These are phyloP conservation scores for Heliothis subflexa DNA, from an alignment of 1,140 invertebrate species.

Conservation along the genomic window DNA sequence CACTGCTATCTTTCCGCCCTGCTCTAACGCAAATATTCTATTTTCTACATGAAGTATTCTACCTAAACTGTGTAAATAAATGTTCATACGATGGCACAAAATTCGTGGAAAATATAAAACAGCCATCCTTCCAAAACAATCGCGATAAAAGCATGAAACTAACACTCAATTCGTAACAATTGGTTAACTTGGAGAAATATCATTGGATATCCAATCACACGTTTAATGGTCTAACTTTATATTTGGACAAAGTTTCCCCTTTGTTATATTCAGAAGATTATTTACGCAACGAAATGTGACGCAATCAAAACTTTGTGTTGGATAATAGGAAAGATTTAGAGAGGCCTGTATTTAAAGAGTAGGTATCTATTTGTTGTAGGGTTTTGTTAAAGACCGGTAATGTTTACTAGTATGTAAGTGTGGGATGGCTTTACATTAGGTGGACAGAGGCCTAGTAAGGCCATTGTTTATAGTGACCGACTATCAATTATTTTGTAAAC, in stretches of 20 bases:
- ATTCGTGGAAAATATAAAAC: background rate
- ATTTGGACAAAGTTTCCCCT: conserved; percentile 35
- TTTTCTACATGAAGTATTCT: no score
- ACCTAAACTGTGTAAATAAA: no score
- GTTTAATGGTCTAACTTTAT: conserved; percentile 45
- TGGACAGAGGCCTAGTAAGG: background rate
- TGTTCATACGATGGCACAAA: background rate
- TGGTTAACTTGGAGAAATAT: conserved; percentile 38
- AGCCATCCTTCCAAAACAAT: conserved; percentile 10
- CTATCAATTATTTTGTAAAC: conserved; percentile 12
- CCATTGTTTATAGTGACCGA: background rate
- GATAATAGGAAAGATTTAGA: conserved; percentile 37
- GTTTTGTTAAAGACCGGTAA: background rate
- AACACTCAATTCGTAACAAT: conserved; percentile 34
- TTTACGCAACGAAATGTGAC: conserved; percentile 44
- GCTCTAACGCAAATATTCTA: no score
- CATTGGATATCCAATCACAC: conserved; percentile 46
- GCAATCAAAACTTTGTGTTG: conserved; percentile 39
- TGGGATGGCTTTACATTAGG: conserved; percentile 1
- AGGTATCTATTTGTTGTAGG: conserved; percentile 7
- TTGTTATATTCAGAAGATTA: conserved; percentile 44
- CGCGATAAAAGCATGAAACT: conserved; percentile 26
- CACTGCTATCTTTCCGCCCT: no score
- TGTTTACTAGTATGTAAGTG: background rate
- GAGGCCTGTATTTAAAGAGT: conserved; percentile 30